Percentiles rank a stretch among this genome's conserved stretches.
These are phyloP conservation scores for Conops quadrifasciatus DNA, from an alignment of 2,888 invertebrate genomes.

Conservation along the genomic window DNA sequence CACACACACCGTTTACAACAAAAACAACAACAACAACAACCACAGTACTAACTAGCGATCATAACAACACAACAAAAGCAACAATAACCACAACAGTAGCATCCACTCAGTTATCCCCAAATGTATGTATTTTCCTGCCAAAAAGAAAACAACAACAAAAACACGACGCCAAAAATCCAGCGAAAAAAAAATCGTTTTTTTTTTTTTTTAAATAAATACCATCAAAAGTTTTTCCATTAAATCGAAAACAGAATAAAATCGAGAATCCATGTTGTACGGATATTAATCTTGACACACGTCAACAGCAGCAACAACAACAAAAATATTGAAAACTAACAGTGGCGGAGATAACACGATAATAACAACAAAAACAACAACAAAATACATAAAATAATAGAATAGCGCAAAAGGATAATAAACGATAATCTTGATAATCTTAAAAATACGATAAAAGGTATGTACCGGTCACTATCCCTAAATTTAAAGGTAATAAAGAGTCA, in stretches of 20 bases:
- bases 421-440: too few relatives aligned
- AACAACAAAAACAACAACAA: background rate
- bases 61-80: background rate
- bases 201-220: too few relatives aligned
- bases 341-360: slow-evolving; percentile 5
- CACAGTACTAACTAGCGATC: background rate
- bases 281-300: slow-evolving; percentile 22
- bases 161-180: too few relatives aligned
- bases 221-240: slow-evolving; percentile 35
- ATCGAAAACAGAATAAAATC: slow-evolving; percentile 25
- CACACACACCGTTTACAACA: background rate
- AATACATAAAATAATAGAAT: background rate
- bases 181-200: too few relatives aligned
- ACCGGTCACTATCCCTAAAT: too few relatives aligned
- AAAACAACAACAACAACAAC: slow-evolving; percentile 11
- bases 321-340: background rate
- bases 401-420: background rate
- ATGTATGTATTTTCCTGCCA: background rate
- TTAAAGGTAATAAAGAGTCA: too few relatives aligned
- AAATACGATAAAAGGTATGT: too few relatives aligned
- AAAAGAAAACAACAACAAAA: background rate
- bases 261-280: slow-evolving; percentile 23
- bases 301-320: slow-evolving; percentile 16
- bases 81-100: slow-evolving; percentile 1
- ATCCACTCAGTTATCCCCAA: slow-evolving; percentile 5